Evolutionary conservation across 2,888 invertebrate genomes (phyloP).

Genomic region (Hemithea aestivaria): DNA sequence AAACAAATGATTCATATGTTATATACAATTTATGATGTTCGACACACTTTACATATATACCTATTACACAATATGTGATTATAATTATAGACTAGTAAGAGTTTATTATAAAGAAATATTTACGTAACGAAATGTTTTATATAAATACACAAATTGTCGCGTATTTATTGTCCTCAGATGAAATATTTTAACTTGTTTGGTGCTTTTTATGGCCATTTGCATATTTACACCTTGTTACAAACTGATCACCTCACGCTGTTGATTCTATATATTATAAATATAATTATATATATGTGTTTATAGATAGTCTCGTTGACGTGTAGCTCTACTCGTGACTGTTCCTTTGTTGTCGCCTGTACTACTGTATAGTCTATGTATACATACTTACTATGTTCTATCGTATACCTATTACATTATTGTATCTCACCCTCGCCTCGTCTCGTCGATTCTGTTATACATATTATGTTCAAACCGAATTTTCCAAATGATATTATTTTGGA

Average conservation of each 20-base stretch:
- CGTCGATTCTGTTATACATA: slow-evolving; percentile 25
- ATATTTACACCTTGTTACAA: slow-evolving; percentile 68
- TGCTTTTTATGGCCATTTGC: slow-evolving; percentile 68
- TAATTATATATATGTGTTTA: slow-evolving; percentile 19
- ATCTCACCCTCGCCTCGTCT: no score
- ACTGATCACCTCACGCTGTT: slow-evolving; percentile 55
- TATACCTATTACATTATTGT: no score
- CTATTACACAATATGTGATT: slow-evolving; percentile 60
- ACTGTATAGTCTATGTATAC: slow-evolving; percentile 29
- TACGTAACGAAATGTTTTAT: slow-evolving; percentile 64
- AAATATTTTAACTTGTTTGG: slow-evolving; percentile 58
- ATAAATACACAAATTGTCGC: slow-evolving; percentile 54
- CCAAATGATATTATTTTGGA: slow-evolving; percentile 60
- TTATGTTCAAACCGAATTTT: slow-evolving; percentile 56
- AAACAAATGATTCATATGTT: slow-evolving; percentile 61
- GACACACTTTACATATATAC: slow-evolving; percentile 59
- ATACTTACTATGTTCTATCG: slow-evolving; percentile 22
- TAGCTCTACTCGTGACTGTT: slow-evolving; percentile 50
- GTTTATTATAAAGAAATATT: slow-evolving; percentile 75
- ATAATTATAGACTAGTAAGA: slow-evolving; percentile 71
- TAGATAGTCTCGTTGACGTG: slow-evolving; percentile 26
- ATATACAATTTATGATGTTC: slow-evolving; percentile 60
- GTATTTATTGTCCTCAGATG: slow-evolving; percentile 57
- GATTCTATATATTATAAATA: slow-evolving; percentile 36
- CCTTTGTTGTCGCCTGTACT: slow-evolving; percentile 36